These are phyloP conservation scores for Drosophila colorata DNA, from an alignment of 2,888 invertebrate species.

Conservation along the genomic window DNA sequence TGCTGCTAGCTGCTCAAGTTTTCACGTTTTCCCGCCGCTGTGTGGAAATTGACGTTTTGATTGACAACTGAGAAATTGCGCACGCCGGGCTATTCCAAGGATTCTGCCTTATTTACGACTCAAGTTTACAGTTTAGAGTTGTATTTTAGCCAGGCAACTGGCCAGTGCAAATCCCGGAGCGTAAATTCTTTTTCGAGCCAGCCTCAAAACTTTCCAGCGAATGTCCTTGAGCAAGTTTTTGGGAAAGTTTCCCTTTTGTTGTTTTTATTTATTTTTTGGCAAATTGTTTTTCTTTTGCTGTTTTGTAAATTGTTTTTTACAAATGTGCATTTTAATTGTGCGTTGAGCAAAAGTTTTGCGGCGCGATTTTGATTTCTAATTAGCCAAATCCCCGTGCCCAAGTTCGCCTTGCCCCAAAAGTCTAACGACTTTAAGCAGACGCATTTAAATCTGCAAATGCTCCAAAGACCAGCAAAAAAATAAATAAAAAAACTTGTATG, in stretches of 20 bases:
- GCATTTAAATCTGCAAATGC: constrained; percentile 22
- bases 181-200: constrained; percentile 14
- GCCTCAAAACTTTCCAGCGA: constrained; percentile 13
- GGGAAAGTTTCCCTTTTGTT: constrained; percentile 30
- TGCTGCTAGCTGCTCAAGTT: no score
- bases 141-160: constrained; percentile 20
- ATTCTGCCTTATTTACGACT: constrained; percentile 26
- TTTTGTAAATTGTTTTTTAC: constrained; percentile 56
- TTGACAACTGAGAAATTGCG: constrained; percentile 81
- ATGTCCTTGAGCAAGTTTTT: constrained; percentile 56
- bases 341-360: constrained; percentile 53
- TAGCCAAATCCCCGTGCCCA: constrained; percentile 26
- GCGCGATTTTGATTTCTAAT: constrained; percentile 72
- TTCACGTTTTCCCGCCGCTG: constrained; percentile 21
- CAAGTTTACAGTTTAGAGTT: constrained; percentile 9
- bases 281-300: constrained; percentile 54
- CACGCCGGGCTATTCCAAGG: constrained; percentile 17
- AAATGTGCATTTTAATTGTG: constrained; percentile 67
- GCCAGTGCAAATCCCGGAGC: constrained; percentile 15
- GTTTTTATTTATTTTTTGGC: constrained; percentile 3
- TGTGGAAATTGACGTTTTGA: constrained; percentile 80
- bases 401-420: constrained; percentile 4
- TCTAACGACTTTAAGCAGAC: constrained; percentile 39
- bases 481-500: constrained; percentile 8
- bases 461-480: neutral